These are phyloP conservation scores for Rhinopithecus roxellana DNA, from an alignment of 2,113 vertebrate genomes.

Conservation along the genomic window DNA sequence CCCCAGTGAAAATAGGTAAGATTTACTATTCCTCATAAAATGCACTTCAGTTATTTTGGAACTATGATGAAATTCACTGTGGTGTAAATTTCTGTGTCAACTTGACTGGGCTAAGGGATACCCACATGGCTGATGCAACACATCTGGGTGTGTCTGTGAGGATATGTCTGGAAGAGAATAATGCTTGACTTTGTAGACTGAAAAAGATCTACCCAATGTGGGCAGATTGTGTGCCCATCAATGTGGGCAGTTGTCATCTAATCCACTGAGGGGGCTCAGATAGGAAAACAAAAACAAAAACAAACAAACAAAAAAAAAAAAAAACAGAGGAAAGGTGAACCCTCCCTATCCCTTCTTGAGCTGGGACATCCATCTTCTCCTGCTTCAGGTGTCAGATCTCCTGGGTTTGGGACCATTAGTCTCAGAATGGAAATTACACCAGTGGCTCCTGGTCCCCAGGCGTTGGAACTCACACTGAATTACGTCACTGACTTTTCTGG, in stretches of 20 bases:
- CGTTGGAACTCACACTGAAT: neutral
- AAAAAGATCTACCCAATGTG: neutral
- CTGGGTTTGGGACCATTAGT: neutral
- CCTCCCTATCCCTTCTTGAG: neutral
- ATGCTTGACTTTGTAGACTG: neutral
- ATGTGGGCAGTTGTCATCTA: neutral
- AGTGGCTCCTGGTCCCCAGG: neutral
- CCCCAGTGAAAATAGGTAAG: neutral
- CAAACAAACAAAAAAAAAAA: too few relatives aligned
- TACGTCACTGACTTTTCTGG: neutral
- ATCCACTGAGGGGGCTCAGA: neutral
- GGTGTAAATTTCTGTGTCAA: neutral
- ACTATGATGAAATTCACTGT: neutral
- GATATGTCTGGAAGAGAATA: neutral
- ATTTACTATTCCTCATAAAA: slow-evolving; percentile 1
- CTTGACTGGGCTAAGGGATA: neutral
- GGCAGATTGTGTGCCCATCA: too few relatives aligned
- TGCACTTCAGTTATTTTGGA: neutral
- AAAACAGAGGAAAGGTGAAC: neutral
- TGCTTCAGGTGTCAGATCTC: neutral
- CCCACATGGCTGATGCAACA: neutral
- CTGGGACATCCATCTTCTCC: neutral
- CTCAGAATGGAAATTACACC: neutral
- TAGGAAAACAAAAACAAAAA: too few relatives aligned
- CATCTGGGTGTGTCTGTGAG: too few relatives aligned